A percentile compares a stretch with the other conserved stretches of the same genome.
Evolutionary conservation across 2,113 vertebrate species (phyloP).

Genomic region (Podarcis muralis): DNA sequence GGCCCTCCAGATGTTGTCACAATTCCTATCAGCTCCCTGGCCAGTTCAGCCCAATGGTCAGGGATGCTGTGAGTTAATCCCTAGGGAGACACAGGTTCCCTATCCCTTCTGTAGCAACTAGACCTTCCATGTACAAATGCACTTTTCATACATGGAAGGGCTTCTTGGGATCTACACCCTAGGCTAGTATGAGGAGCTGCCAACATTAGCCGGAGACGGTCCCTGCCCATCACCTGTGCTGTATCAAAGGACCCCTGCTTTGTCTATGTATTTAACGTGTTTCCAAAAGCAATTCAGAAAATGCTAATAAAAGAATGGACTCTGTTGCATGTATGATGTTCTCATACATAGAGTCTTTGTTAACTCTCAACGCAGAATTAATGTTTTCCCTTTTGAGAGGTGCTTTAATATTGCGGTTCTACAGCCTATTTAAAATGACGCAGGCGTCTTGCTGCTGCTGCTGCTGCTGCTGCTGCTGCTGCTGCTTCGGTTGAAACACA

Average conservation of each 20-base stretch:
- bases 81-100: too few species aligned
- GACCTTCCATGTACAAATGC: neutral
- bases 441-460: slow-evolving; percentile 69
- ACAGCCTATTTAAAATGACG: slow-evolving; percentile 61
- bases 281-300: slow-evolving; percentile 11
- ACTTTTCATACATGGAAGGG: neutral
- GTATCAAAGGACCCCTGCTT: neutral
- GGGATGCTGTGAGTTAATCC: too few species aligned
- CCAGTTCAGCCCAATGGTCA: neutral
- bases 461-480: neutral
- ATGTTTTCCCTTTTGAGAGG: slow-evolving; percentile 44
- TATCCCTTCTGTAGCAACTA: too few species aligned
- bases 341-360: slow-evolving; percentile 26
- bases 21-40: neutral
- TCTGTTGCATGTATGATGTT: slow-evolving; percentile 14
- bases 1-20: neutral
- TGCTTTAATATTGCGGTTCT: slow-evolving; percentile 44
- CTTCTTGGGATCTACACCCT: neutral
- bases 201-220: neutral
- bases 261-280: slow-evolving; percentile 18
- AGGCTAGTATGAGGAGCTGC: neutral
- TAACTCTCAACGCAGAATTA: neutral
- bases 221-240: neutral
- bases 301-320: neutral
- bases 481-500: slow-evolving; percentile 22